These are phyloP conservation scores for Hippocampus abdominalis DNA, from an alignment of 2,113 vertebrate genomes.

Conservation along the genomic window DNA sequence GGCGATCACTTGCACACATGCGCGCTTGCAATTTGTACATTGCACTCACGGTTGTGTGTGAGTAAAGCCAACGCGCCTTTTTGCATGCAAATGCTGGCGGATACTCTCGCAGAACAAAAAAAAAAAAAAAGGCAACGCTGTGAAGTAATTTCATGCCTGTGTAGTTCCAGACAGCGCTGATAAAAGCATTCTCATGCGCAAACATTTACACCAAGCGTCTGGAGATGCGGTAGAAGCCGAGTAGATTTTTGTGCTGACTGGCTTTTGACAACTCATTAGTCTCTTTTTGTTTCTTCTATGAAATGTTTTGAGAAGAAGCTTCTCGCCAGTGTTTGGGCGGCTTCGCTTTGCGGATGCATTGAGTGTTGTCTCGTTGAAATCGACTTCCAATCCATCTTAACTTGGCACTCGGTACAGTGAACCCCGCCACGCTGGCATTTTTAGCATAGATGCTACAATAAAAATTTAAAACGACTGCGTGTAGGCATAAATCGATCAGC, in stretches of 20 bases:
- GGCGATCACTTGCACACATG: neutral
- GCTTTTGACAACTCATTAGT: constrained; percentile 22
- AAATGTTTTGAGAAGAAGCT: neutral
- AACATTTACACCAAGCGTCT: constrained; percentile 7
- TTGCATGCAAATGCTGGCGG: neutral
- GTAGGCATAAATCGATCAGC: too few relatives aligned
- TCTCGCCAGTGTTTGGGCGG: neutral
- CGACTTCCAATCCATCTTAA: neutral
- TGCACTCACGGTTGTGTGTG: neutral
- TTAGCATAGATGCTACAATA: too few relatives aligned
- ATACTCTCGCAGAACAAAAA: constrained; percentile 3
- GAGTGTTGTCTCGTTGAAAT: neutral
- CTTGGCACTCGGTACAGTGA: neutral
- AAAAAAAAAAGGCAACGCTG: neutral
- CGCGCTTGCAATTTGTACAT: neutral
- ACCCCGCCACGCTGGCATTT: too few relatives aligned
- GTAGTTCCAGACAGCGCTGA: constrained; percentile 4
- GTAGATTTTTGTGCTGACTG: neutral
- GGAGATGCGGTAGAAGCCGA: neutral
- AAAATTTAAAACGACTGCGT: too few relatives aligned
- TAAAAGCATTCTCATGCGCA: neutral
- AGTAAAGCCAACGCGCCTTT: neutral
- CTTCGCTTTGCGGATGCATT: neutral
- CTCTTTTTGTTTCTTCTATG: neutral
- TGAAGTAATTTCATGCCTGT: constrained; percentile 9